Evolutionary conservation across 2,888 invertebrate species (phyloP).

Genomic region (Adineta ricciae): DNA sequence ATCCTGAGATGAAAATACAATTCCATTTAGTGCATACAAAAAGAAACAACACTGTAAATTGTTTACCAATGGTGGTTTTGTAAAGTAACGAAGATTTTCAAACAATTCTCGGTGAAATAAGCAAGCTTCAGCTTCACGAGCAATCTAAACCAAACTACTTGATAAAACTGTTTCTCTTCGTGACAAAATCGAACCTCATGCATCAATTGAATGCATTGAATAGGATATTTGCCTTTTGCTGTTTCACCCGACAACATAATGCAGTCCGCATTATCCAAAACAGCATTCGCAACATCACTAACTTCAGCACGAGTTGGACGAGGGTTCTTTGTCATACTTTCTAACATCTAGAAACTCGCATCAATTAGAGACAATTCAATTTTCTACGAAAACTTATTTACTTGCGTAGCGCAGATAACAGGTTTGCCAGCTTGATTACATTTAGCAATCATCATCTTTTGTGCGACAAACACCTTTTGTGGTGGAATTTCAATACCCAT

Average conservation of each 20-base stretch:
- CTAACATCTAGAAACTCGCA: conserved; percentile 62
- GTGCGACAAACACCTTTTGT: conserved; percentile 75
- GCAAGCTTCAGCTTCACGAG: conserved; percentile 35
- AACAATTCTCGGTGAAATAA: conserved; percentile 35
- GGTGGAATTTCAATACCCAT: conserved; percentile 94
- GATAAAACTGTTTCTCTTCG: background rate
- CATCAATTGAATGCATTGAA: conserved; percentile 65
- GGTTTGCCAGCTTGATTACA: conserved; percentile 90
- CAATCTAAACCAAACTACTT: background rate
- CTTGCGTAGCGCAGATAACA: conserved; percentile 82
- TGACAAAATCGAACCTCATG: conserved; percentile 44
- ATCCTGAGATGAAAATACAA: conserved; percentile 56
- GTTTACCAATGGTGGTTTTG: conserved; percentile 23
- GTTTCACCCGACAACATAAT: conserved; percentile 82
- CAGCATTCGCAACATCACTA: conserved; percentile 92
- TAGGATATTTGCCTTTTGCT: conserved; percentile 87
- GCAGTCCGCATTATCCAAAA: conserved; percentile 91
- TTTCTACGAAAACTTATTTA: background rate
- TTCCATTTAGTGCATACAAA: background rate
- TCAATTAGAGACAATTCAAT: too few species aligned
- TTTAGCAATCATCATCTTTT: conserved; percentile 92
- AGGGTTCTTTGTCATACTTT: conserved; percentile 96
- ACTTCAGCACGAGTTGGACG: conserved; percentile 89
- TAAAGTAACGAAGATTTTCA: conserved; percentile 31
- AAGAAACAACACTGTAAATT: background rate